Conservation (phyloP, 2,888 invertebrate genomes). For the Crioceris asparagi region DNA sequence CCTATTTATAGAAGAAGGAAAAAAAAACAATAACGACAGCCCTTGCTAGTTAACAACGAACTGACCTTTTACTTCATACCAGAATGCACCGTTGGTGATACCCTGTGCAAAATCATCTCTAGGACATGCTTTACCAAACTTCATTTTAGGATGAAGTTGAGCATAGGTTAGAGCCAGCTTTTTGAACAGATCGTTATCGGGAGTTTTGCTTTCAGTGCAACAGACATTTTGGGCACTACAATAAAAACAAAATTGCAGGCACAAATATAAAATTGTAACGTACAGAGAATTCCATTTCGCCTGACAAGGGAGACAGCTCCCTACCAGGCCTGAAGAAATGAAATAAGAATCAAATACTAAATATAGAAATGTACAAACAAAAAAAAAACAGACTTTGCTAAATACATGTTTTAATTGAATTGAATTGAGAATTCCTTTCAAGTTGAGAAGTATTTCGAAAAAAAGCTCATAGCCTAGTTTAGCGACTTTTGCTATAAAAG, state of each 20-base stretch:
- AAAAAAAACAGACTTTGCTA: too few relatives aligned
- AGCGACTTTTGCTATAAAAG: too few relatives aligned
- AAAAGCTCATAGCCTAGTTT: too few relatives aligned
- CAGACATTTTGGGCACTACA: conserved; percentile 45
- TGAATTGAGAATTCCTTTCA: too few relatives aligned
- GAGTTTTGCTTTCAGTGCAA: conserved; percentile 64
- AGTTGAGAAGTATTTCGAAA: too few relatives aligned
- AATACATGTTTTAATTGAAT: too few relatives aligned
- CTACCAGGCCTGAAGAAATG: too few relatives aligned
- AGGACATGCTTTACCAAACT: conserved; percentile 57
- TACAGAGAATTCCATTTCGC: too few relatives aligned
- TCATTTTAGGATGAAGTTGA: conserved; percentile 64
- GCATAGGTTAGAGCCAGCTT: conserved; percentile 69
- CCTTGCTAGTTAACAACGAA: conserved; percentile 4
- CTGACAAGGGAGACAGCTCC: too few relatives aligned
- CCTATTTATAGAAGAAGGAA: conserved; percentile 51
- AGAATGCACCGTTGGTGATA: conserved; percentile 83
- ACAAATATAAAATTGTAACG: too few relatives aligned
- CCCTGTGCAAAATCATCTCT: conserved; percentile 66
- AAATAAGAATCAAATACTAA: too few relatives aligned
- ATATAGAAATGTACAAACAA: too few relatives aligned
- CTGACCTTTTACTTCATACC: conserved; percentile 76
- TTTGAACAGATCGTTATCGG: conserved; percentile 74
- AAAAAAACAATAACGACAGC: neutral
- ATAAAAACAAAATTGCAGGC: conserved; percentile 9